A percentile compares a stretch with the other conserved stretches of the same genome.
These are phyloP conservation scores for Poecile montanus DNA, from an alignment of 2,797 vertebrate species.

Conservation along the genomic window DNA sequence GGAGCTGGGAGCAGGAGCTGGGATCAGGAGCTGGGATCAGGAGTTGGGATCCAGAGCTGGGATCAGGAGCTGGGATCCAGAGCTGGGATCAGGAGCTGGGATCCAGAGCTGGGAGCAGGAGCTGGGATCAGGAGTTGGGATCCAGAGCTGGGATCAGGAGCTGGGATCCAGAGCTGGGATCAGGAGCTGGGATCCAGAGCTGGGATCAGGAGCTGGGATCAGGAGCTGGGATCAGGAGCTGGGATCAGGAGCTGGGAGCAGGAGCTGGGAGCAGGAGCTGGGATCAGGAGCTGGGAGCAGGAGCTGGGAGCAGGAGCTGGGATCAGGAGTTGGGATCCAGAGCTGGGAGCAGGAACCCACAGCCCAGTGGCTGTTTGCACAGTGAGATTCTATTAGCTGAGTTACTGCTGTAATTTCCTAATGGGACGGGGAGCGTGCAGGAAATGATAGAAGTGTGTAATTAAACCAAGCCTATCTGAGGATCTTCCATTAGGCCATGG, in stretches of 20 bases:
- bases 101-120: background rate
- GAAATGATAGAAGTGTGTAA: slow-evolving; percentile 71
- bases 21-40: background rate
- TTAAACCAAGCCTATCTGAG: slow-evolving; percentile 70
- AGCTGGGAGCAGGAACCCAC: background rate
- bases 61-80: background rate
- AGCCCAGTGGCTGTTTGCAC: slow-evolving; percentile 54
- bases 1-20: background rate
- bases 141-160: background rate
- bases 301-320: background rate
- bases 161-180: background rate
- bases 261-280: background rate
- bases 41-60: too few relatives aligned
- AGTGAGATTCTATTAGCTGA: slow-evolving; percentile 48
- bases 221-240: background rate
- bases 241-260: background rate
- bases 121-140: background rate
- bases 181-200: background rate
- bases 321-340: background rate
- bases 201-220: background rate
- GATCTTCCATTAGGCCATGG: slow-evolving; percentile 59
- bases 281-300: background rate
- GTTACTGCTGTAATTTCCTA: slow-evolving; percentile 72
- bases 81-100: background rate
- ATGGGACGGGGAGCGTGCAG: slow-evolving; percentile 49